Evolutionary conservation across 2,113 vertebrate genomes (phyloP).

Genomic region (Muntiacus reevesi): DNA sequence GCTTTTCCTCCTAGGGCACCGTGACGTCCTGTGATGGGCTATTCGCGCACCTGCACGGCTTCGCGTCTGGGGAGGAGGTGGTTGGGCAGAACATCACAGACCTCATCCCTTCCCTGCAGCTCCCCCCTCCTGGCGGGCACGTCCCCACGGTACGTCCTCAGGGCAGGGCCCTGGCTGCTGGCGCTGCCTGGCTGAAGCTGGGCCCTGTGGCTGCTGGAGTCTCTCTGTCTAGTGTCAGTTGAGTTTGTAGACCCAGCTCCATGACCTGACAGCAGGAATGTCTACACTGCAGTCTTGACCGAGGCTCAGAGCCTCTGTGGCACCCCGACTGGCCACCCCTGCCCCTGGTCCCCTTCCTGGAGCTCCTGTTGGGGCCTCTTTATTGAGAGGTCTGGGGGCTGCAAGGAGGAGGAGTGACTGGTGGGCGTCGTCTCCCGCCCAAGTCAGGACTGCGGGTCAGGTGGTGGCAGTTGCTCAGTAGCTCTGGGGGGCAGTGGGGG

Average conservation of each 20-base stretch:
- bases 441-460: rapidly evolving
- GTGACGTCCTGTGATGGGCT: slow-evolving; percentile 87
- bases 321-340: rapidly evolving
- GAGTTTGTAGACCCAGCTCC: not conserved
- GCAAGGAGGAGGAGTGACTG: not conserved
- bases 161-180: rapidly evolving
- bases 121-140: slow-evolving; percentile 82
- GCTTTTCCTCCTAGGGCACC: slow-evolving; percentile 81
- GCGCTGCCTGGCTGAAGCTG: not conserved
- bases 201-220: not conserved
- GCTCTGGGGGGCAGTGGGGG: not conserved
- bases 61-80: slow-evolving; percentile 82
- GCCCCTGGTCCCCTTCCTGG: not conserved
- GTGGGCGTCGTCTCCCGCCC: not conserved
- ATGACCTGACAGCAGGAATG: rapidly evolving
- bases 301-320: not conserved
- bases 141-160: slow-evolving; percentile 84
- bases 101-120: slow-evolving; percentile 89
- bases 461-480: rapidly evolving
- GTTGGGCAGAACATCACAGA: slow-evolving; percentile 83
- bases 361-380: not conserved
- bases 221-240: no score
- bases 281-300: not conserved
- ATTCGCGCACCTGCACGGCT: slow-evolving; percentile 91
- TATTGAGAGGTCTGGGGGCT: not conserved